A percentile compares a stretch with the other conserved stretches of the same genome.
phyloP scores from a whole-genome alignment of 2,113 vertebrate species.

The Anhinga anhinga region DNA sequence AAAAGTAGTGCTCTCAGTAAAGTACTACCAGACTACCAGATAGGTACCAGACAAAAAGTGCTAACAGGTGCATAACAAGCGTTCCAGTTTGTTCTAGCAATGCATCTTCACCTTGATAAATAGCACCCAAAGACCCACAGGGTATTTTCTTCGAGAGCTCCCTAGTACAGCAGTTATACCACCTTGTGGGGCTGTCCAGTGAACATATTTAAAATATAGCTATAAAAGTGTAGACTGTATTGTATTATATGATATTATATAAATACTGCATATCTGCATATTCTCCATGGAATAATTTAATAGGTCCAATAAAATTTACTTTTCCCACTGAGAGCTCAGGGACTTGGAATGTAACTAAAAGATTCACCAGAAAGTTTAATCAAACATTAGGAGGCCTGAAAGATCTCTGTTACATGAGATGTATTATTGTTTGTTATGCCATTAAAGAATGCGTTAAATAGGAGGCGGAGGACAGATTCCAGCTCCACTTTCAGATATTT shows the following conservation, averaged over 20 bases:
- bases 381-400: not conserved
- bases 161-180: not conserved
- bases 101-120: not conserved
- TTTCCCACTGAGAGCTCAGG: not conserved
- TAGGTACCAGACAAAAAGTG: conserved; percentile 9
- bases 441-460: not conserved
- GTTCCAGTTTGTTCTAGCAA: not conserved
- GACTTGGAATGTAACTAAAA: not conserved
- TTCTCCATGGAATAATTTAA: not conserved
- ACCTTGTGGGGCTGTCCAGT: not conserved
- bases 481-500: not conserved
- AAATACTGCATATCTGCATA: not conserved
- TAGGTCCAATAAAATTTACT: not conserved
- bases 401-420: not conserved
- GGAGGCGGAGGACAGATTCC: not conserved
- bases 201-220: not conserved
- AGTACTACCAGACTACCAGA: conserved; percentile 34
- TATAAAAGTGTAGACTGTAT: not conserved
- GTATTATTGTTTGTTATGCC: not conserved
- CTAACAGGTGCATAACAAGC: not conserved
- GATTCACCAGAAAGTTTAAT: not conserved
- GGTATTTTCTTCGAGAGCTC: not conserved
- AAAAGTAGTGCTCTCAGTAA: not conserved
- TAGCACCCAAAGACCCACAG: not conserved
- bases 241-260: not conserved